Percentiles rank a stretch among this genome's conserved stretches.
Conservation (phyloP, 2,797 vertebrate genomes). For the Myotis pilosus region DNA sequence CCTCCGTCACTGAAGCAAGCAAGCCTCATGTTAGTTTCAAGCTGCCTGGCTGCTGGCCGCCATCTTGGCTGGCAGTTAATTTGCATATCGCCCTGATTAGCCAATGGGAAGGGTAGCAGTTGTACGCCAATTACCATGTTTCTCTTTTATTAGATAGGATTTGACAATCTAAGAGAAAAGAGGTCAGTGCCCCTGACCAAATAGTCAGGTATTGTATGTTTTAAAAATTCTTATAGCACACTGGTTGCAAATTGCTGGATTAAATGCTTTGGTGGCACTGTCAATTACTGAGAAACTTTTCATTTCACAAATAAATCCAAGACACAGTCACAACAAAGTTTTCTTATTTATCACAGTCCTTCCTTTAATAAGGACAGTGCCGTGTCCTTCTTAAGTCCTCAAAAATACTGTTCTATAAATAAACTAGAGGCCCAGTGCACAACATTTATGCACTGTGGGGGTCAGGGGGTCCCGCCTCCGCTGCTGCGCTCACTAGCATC, state of each 20-base stretch:
- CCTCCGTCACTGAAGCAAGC: no score
- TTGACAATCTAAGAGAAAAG: not conserved
- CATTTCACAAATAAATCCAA: conserved; percentile 6
- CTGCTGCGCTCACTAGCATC: no score
- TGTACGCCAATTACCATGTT: no score
- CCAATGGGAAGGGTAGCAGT: no score
- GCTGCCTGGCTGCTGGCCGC: no score
- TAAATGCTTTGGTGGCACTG: not conserved
- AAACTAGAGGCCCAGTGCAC: not conserved
- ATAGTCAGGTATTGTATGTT: not conserved
- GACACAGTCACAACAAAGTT: not conserved
- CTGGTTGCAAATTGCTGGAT: not conserved
- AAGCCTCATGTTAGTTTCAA: no score
- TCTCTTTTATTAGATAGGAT: not conserved
- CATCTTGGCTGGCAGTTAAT: no score
- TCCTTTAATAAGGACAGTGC: not conserved
- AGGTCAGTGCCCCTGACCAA: not conserved
- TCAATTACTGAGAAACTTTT: not conserved
- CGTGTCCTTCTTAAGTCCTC: not conserved
- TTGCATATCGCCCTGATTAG: no score
- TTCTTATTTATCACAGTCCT: not conserved
- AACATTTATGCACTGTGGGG: no score
- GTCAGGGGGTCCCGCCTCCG: no score
- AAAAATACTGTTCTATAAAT: conserved; percentile 11
- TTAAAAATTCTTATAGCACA: not conserved